These are phyloP conservation scores for Myiagra hebetior DNA, from an alignment of 2,113 vertebrate species.

Conservation along the genomic window DNA sequence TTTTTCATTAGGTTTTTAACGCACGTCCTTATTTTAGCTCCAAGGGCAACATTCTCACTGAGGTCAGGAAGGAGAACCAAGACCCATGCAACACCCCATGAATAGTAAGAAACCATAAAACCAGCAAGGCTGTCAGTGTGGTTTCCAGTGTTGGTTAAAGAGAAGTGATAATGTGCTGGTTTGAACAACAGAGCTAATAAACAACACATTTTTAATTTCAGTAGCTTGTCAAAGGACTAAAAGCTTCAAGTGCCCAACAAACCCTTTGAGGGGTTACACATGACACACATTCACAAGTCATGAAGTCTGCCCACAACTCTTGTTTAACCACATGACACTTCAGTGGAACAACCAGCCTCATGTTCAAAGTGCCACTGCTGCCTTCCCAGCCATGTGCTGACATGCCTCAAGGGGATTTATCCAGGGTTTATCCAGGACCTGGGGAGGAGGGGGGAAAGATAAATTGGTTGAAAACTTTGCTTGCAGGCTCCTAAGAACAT, in stretches of 20 bases:
- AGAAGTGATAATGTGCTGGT: background rate
- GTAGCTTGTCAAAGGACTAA: background rate
- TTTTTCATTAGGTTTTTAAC: background rate
- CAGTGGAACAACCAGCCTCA: background rate
- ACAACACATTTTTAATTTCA: slow-evolving; percentile 1
- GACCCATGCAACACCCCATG: background rate
- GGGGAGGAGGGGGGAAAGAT: background rate
- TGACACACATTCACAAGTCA: slow-evolving; percentile 25
- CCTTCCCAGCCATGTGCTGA: background rate
- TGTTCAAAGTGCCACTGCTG: background rate
- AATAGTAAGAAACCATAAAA: background rate
- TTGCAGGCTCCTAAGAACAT: slow-evolving; percentile 46
- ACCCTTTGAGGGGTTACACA: background rate
- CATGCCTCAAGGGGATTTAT: background rate
- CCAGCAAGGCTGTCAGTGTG: background rate
- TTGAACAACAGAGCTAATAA: slow-evolving; percentile 26
- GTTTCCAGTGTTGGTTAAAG: background rate
- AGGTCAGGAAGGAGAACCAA: background rate
- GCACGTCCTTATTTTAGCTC: background rate
- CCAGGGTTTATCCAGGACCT: background rate
- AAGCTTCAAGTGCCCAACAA: background rate
- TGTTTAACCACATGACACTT: slow-evolving; percentile 10
- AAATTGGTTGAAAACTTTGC: slow-evolving; percentile 6
- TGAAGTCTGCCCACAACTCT: background rate
- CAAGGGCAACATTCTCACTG: background rate